Conservation (phyloP, 2,888 invertebrate species). For the Harpagoxenus sublaevis region DNA sequence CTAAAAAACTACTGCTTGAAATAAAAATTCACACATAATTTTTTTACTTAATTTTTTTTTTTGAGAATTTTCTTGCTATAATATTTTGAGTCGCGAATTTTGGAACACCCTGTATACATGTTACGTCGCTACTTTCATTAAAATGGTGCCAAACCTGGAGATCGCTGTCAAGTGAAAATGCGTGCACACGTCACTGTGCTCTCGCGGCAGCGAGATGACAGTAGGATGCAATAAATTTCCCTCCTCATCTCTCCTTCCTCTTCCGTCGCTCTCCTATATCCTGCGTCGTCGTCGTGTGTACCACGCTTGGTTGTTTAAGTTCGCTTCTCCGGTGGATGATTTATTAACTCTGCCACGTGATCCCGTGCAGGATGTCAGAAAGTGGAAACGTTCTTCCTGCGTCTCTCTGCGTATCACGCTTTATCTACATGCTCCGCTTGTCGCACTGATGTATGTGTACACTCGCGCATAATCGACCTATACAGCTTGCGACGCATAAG, state of each 20-base stretch:
- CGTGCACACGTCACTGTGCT: constrained; percentile 3
- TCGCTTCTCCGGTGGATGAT: constrained; percentile 51
- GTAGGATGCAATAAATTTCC: constrained; percentile 38
- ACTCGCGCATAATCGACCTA: constrained; percentile 19
- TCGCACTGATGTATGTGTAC: not conserved
- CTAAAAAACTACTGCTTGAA: no score
- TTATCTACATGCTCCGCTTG: constrained; percentile 43
- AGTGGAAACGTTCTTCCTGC: constrained; percentile 54
- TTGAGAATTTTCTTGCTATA: no score
- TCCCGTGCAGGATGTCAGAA: constrained; percentile 44
- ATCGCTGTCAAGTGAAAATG: constrained; percentile 21
- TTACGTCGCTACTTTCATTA: not conserved
- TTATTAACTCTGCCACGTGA: constrained; percentile 64
- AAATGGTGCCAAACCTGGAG: not conserved
- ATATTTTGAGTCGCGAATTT: no score
- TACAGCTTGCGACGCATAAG: not conserved
- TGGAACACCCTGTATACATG: no score
- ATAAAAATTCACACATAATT: no score
- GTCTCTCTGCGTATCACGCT: constrained; percentile 20
- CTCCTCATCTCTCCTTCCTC: not conserved
- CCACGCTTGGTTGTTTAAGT: constrained; percentile 41
- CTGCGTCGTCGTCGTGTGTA: not conserved
- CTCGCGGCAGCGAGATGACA: not conserved
- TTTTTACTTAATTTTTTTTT: no score
- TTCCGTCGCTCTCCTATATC: constrained; percentile 7